These are phyloP conservation scores for Chrysaora quinquecirrha DNA, from an alignment of 30 jellyfish, hydroid and myxozoan genomes.

Conservation along the genomic window DNA sequence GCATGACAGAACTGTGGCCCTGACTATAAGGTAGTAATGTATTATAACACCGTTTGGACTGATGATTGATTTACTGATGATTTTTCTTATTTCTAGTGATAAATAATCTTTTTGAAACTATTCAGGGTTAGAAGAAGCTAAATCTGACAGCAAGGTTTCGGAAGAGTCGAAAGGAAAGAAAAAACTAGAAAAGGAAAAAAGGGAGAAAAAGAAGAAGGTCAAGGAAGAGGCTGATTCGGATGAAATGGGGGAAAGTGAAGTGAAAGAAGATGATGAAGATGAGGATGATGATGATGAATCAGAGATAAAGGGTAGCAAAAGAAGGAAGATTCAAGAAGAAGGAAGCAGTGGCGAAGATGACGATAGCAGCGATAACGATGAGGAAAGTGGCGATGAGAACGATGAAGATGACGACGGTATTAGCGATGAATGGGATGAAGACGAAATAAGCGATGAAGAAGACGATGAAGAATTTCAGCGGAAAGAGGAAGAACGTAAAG, in stretches of 20 bases:
- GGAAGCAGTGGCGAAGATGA: constrained; percentile 14
- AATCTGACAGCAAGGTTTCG: constrained; percentile 1
- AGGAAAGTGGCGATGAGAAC: constrained; percentile 41
- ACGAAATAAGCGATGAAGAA: constrained; percentile 16
- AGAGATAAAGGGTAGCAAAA: constrained; percentile 10
- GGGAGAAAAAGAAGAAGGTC: not conserved
- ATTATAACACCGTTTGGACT: too few relatives aligned
- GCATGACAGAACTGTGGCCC: too few relatives aligned
- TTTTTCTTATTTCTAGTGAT: too few relatives aligned
- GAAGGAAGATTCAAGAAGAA: constrained; percentile 7
- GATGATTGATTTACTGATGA: too few relatives aligned
- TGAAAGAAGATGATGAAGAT: constrained; percentile 11
- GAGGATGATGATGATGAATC: constrained; percentile 21
- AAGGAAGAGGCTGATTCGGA: not conserved
- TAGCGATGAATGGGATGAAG: constrained; percentile 11
- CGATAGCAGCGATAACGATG: constrained; percentile 20
- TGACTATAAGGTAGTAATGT: too few relatives aligned
- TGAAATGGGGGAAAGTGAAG: constrained; percentile 11
- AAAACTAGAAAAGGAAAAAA: not conserved
- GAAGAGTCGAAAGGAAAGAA: not conserved
- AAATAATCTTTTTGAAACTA: too few relatives aligned
- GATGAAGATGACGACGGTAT: constrained; percentile 27
- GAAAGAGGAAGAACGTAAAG: constrained; percentile 3
- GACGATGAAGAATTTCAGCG: not conserved
- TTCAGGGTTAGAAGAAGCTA: too few relatives aligned